Conservation (phyloP, 2,888 invertebrate species). For the Nudaria mundana region DNA sequence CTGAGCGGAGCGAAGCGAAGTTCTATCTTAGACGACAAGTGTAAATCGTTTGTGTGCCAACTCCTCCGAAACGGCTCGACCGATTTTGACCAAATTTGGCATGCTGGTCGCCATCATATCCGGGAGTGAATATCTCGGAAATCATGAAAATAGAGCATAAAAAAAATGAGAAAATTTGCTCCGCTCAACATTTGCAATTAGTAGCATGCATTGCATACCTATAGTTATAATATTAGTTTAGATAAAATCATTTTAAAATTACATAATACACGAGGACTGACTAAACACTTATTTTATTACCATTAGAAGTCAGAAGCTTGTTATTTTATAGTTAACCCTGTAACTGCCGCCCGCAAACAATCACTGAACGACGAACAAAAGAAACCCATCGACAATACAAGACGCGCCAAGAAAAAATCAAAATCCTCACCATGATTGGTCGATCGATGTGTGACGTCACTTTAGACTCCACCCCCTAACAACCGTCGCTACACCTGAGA, state of each 20-base stretch:
- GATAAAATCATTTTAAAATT: neutral
- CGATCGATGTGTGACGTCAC: conserved; percentile 67
- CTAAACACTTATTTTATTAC: conserved; percentile 28
- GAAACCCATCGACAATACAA: conserved; percentile 62
- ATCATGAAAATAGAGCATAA: too few species aligned
- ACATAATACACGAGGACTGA: too few species aligned
- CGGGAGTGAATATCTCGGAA: too few species aligned
- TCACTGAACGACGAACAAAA: conserved; percentile 56
- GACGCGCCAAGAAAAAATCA: conserved; percentile 59
- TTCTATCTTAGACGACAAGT: too few species aligned
- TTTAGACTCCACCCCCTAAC: conserved; percentile 71
- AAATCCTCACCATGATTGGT: conserved; percentile 57
- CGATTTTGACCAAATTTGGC: too few species aligned
- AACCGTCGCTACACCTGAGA: conserved; percentile 77
- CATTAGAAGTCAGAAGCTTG: conserved; percentile 42
- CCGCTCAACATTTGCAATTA: too few species aligned
- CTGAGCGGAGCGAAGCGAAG: too few species aligned
- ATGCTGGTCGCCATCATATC: too few species aligned
- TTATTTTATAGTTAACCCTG: conserved; percentile 56
- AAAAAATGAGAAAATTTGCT: too few species aligned
- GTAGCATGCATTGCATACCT: too few species aligned
- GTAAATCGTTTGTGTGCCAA: too few species aligned
- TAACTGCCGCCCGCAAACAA: conserved; percentile 44
- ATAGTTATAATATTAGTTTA: neutral
- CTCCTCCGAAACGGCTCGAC: too few species aligned